Evolutionary conservation across 2,888 invertebrate genomes (phyloP).

Genomic region (Tinea pellionella): DNA sequence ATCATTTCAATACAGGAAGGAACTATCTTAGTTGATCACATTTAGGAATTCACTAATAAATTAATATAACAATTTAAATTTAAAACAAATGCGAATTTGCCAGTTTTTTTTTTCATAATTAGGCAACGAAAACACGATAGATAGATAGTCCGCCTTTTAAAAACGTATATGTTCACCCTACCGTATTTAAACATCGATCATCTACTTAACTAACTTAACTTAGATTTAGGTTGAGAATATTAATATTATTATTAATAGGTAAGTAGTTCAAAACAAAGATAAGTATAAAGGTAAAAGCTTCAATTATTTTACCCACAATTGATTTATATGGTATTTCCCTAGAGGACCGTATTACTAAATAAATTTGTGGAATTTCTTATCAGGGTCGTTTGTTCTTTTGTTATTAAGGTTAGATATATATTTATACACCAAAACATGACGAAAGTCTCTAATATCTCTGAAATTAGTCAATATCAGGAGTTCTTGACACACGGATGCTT

Average conservation of each 20-base stretch:
- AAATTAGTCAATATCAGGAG: too few species aligned
- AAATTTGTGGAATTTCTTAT: not conserved
- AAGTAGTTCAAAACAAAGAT: not conserved
- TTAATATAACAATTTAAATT: too few species aligned
- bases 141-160: too few species aligned
- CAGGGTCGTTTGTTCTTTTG: not conserved
- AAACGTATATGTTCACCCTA: conserved; percentile 2
- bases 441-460: too few species aligned
- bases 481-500: too few species aligned
- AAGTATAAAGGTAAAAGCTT: not conserved
- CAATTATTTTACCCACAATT: conserved; percentile 1
- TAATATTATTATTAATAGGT: not conserved
- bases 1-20: not conserved
- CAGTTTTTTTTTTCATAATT: too few species aligned
- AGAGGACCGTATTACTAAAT: not conserved
- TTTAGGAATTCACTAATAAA: too few species aligned
- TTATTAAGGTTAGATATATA: not conserved
- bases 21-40: not conserved
- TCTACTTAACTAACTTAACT: not conserved
- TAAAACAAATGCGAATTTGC: too few species aligned
- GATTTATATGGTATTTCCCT: not conserved
- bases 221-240: too few species aligned
- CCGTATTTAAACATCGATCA: not conserved
- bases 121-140: too few species aligned
- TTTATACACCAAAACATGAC: not conserved